Conservation (phyloP, 2,797 vertebrate species). For the Pampus argenteus region DNA sequence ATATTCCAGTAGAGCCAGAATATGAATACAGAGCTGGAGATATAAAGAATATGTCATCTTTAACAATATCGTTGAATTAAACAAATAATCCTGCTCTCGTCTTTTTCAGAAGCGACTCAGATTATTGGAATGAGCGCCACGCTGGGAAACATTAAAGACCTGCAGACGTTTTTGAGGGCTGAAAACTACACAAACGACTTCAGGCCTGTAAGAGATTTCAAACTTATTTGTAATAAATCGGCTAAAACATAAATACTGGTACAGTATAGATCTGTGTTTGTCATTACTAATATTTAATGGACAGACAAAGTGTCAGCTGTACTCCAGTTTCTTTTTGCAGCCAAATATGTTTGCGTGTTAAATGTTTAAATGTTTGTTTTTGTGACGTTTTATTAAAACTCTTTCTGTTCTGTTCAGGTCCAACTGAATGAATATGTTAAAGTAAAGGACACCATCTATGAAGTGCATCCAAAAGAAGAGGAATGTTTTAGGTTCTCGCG, state of each 20-base stretch:
- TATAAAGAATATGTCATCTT: too few species aligned
- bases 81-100: accelerated
- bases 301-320: too few species aligned
- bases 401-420: constrained; percentile 80
- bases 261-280: too few species aligned
- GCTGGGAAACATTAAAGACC: constrained; percentile 91
- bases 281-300: neutral
- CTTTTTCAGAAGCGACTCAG: constrained; percentile 87
- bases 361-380: too few species aligned
- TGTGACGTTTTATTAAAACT: neutral
- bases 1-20: too few species aligned
- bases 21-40: too few species aligned
- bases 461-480: constrained; percentile 88
- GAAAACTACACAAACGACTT: constrained; percentile 93
- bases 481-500: constrained; percentile 89
- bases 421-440: constrained; percentile 95
- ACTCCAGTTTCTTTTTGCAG: too few species aligned
- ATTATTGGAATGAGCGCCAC: constrained; percentile 99
- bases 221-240: neutral
- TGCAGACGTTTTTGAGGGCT: constrained; percentile 92
- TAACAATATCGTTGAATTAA: neutral
- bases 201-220: constrained; percentile 88
- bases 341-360: too few species aligned
- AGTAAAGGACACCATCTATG: constrained; percentile 90
- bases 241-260: too few species aligned